A percentile compares a stretch with the other conserved stretches of the same genome.
These are phyloP conservation scores for Coluber constrictor DNA, from an alignment of 2,797 vertebrate genomes.

Conservation along the genomic window DNA sequence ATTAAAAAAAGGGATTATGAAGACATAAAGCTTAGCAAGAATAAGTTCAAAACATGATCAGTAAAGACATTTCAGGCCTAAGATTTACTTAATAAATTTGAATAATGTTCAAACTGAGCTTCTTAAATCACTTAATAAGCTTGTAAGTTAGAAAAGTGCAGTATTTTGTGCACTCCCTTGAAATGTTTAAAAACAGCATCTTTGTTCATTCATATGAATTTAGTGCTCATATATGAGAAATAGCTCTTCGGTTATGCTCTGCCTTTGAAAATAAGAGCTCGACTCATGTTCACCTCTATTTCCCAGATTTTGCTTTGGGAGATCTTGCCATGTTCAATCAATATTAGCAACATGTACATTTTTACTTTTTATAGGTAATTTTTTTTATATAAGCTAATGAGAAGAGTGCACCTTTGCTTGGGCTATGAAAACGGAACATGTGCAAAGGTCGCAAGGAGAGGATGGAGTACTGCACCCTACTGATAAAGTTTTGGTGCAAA, in stretches of 20 bases:
- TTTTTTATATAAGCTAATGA: neutral
- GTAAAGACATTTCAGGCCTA: constrained; percentile 50
- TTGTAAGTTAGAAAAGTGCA: constrained; percentile 36
- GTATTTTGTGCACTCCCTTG: constrained; percentile 30
- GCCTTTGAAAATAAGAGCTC: constrained; percentile 40
- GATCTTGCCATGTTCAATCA: constrained; percentile 26
- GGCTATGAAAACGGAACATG: neutral
- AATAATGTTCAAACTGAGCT: constrained; percentile 48
- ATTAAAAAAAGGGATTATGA: constrained; percentile 64
- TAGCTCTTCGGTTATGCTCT: neutral
- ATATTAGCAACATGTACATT: constrained; percentile 41
- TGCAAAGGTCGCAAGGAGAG: neutral
- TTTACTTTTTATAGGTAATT: neutral
- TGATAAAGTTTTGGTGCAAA: neutral
- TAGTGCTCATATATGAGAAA: constrained; percentile 26
- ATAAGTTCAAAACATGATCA: constrained; percentile 57
- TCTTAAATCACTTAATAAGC: constrained; percentile 49
- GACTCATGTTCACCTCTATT: constrained; percentile 9
- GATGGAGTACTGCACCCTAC: neutral
- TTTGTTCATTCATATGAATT: constrained; percentile 34
- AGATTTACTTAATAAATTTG: constrained; percentile 51
- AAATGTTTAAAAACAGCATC: constrained; percentile 28
- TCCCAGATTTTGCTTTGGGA: constrained; percentile 41
- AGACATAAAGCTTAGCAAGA: constrained; percentile 54
- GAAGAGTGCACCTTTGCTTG: neutral